Evolutionary conservation across 2,888 invertebrate species (phyloP), one percentile per base, ranked within the genome.

Genomic region (Aproaerema taeniolella): DNA sequence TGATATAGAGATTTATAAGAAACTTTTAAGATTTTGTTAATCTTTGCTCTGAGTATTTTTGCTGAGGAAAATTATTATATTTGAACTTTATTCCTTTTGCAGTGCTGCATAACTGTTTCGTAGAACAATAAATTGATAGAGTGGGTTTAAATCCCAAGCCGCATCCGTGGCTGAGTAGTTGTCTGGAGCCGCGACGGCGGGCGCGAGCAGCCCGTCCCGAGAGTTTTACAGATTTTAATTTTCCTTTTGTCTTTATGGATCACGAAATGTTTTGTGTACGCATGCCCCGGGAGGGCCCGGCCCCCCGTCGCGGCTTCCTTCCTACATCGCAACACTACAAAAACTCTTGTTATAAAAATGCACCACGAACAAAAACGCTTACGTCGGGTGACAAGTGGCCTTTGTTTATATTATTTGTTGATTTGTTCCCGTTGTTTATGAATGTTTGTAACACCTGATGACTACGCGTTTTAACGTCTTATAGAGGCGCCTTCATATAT

Each of bases 211-310:
- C 56, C 56, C 61, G 62, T 68, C 67, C 67, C 68, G 61, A 63
- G 74, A 77, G 73, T 65, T 73, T 70, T 67, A 78, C 73, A 74
- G 71, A 78, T 77, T 80, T 79, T 75, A 79, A 82, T 78, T 79
- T 78, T 83, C 69, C 81, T 85, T 86, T 85, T 86, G 83, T 85
- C 81, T 85, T 81, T 82, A 71, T 75, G 80, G 79, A 82, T 83
- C 85, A 85, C 85, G 85, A 79, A 81, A 83, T 81, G 82, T 85
- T 83, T 82, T 83, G 83, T 83, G 73, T 79, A 73, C 72, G 69
- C 61, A 59, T 66, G 59, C 80, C 81, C 77, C 81, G 67, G 81
- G 83, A 73, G 81, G 74, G 73, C 72, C 58, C 43, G 53, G 81
- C 75, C 78, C 83, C 79, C 85, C 79, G 82, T 72, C 58, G 82